Evolutionary conservation across 2,113 vertebrate genomes (phyloP).

Genomic region (Hoplias malabaricus): DNA sequence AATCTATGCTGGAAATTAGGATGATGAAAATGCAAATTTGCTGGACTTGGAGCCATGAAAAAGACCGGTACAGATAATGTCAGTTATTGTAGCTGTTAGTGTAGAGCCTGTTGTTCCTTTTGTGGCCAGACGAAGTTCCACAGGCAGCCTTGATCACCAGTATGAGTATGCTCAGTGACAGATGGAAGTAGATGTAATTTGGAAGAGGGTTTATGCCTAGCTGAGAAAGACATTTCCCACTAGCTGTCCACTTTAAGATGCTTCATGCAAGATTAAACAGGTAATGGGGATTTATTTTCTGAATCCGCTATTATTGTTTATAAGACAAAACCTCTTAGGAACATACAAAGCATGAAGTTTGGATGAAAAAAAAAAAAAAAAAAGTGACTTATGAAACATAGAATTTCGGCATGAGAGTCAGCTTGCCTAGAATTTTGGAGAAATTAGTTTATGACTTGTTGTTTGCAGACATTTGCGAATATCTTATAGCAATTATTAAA

Average conservation of each 20-base stretch:
- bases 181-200: not conserved
- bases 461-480: not conserved
- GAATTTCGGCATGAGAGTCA: slow-evolving; percentile 2
- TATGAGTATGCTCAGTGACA: not conserved
- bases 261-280: slow-evolving; percentile 3
- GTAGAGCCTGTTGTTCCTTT: not conserved
- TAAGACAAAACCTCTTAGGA: not conserved
- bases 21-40: not conserved
- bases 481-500: not conserved
- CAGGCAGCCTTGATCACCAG: not conserved
- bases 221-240: not conserved
- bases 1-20: not conserved
- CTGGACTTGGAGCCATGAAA: not conserved
- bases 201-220: not conserved
- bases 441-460: not conserved
- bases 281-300: not conserved
- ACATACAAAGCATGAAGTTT: not conserved
- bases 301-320: not conserved
- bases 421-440: not conserved
- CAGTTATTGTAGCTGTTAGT: not conserved
- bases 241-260: not conserved
- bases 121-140: not conserved
- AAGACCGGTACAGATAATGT: not conserved
- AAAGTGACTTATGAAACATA: not conserved
- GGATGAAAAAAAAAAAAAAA: not conserved